Evolutionary conservation across 2,113 vertebrate species (phyloP).

Genomic region (Pangasianodon gigas): DNA sequence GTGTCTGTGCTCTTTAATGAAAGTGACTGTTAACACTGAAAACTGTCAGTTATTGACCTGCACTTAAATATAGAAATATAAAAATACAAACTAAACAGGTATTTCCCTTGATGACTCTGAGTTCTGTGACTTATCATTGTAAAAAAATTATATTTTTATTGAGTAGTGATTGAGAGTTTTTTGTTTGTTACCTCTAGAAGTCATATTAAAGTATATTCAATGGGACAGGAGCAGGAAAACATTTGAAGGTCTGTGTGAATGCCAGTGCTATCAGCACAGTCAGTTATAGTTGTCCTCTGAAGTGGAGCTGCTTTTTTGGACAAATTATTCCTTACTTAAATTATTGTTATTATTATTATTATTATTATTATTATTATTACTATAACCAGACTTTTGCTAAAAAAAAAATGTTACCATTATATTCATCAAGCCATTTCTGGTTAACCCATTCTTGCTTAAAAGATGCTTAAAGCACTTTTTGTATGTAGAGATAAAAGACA

Average conservation of each 20-base stretch:
- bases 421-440: no score
- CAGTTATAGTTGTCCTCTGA: not conserved
- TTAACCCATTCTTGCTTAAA: no score
- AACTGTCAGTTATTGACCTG: not conserved
- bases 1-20: not conserved
- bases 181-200: no score
- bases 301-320: not conserved
- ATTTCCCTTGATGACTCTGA: not conserved
- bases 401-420: no score
- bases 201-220: no score
- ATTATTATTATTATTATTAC: no score
- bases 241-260: no score
- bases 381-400: not conserved
- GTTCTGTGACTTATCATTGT: not conserved
- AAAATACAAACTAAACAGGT: not conserved
- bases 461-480: not conserved
- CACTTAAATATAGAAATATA: not conserved
- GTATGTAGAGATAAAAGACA: no score
- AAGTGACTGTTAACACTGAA: not conserved
- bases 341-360: no score
- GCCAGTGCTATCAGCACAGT: no score
- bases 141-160: not conserved
- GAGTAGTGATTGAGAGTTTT: no score
- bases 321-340: not conserved
- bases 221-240: no score